A percentile compares a stretch with the other conserved stretches of the same genome.
Conservation (phyloP, 2,888 invertebrate species). For the Brachylomia viminalis region DNA sequence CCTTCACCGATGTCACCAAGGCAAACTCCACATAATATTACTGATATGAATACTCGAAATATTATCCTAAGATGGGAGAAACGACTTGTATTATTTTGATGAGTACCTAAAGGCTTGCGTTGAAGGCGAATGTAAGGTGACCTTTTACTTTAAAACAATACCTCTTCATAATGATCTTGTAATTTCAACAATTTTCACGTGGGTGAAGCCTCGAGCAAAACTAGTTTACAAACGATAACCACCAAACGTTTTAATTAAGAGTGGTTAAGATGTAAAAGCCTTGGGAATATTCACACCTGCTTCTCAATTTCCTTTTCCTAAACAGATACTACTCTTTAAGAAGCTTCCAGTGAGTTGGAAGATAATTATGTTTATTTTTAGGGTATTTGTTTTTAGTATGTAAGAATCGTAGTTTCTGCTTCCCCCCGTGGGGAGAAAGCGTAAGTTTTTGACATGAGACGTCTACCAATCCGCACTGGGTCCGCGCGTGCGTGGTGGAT, state of each 20-base stretch:
- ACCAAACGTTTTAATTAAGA: constrained; percentile 22
- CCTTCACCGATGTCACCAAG: neutral
- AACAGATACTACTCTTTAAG: neutral
- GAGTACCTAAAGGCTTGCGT: neutral
- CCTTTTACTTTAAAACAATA: neutral
- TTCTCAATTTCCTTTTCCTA: neutral
- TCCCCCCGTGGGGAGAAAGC: too few species aligned
- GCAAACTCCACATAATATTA: neutral
- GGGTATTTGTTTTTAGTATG: neutral
- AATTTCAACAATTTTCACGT: constrained; percentile 2
- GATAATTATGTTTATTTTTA: neutral
- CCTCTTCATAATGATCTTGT: neutral
- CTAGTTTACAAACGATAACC: constrained; percentile 13
- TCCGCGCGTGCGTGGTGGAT: too few species aligned
- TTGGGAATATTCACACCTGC: constrained; percentile 34
- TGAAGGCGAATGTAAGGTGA: neutral
- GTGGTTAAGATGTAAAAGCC: constrained; percentile 10
- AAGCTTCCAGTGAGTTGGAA: neutral
- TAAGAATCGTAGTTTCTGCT: too few species aligned
- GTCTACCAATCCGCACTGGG: too few species aligned
- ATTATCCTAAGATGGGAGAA: neutral
- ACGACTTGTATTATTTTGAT: neutral
- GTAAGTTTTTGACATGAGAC: too few species aligned
- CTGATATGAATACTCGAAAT: neutral
- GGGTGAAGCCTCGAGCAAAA: neutral